Conservation (phyloP, 2,888 invertebrate species). For the Ecliptopera silaceata region DNA sequence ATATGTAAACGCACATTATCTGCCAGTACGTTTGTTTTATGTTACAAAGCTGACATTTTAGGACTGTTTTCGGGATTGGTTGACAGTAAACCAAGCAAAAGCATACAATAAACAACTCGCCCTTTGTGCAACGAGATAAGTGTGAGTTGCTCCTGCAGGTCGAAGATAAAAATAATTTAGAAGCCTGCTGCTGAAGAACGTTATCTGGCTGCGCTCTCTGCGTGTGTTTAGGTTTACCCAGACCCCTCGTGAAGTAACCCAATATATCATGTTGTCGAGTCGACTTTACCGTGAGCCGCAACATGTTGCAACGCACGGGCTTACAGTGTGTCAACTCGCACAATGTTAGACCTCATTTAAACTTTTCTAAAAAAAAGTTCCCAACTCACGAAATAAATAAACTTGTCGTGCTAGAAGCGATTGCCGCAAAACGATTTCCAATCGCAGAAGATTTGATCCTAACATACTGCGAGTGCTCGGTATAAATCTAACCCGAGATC, state of each 20-base stretch:
- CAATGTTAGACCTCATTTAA: slow-evolving; percentile 45
- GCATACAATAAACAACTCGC: slow-evolving; percentile 32
- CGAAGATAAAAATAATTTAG: slow-evolving; percentile 73
- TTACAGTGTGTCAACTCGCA: slow-evolving; percentile 67
- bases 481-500: slow-evolving; percentile 41
- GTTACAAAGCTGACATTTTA: background rate
- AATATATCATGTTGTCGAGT: slow-evolving; percentile 77
- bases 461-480: slow-evolving; percentile 32
- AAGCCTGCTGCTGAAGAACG: slow-evolving; percentile 54
- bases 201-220: slow-evolving; percentile 58
- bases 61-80: background rate
- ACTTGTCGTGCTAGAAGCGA: slow-evolving; percentile 12
- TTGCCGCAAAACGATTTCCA: slow-evolving; percentile 22
- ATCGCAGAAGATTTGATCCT: slow-evolving; percentile 28
- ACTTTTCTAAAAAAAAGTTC: slow-evolving; percentile 39
- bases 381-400: slow-evolving; percentile 28
- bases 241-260: slow-evolving; percentile 67
- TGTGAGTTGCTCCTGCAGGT: slow-evolving; percentile 53
- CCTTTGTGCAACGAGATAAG: slow-evolving; percentile 48
- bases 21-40: too few species aligned
- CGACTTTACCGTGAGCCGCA: slow-evolving; percentile 60
- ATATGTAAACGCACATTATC: background rate
- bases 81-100: background rate
- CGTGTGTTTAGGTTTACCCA: slow-evolving; percentile 74
- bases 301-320: slow-evolving; percentile 61